Base-by-base conservation (phyloP, 2,113 vertebrate genomes). In the Parotia lawesii region DNA sequence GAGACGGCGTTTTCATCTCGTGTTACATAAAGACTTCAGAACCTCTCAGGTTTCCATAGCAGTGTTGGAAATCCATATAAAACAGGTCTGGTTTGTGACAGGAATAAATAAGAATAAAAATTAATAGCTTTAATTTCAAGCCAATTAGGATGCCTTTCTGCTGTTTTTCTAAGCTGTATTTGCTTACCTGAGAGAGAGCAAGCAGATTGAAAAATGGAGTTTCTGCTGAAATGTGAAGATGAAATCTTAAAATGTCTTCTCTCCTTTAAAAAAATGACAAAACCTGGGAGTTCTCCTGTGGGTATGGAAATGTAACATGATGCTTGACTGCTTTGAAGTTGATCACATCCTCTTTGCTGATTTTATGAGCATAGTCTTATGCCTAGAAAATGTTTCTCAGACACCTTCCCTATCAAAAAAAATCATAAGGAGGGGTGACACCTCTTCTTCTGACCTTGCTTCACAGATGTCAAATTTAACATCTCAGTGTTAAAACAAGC, bases 61-160 rank as follows among this genome's bases (percentile, higher is more conserved):
- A 94, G 86, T 92, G n/a, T 12, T 92, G 40, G 62, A 87, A 89
- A 89, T 33, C 70, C 70, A 33, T 79, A 45, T 33, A 47, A 94
- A 94, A 69, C 45, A 87, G 58, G 25, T 67, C 73, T 90, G 61
- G 8, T 81, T 94, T 84, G 53, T 92, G 91, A 87, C 62, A 91
- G 70, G 70, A 79, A 89, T 91, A 89, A 86, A 75, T 81, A 87
- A 31, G 81, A 62, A 78, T 72, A 85, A 87, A 93, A 95, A 92
- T 85, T 82, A 94, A 90, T 96, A 82, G 86, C 73, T 96, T 94
- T 94, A 91, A 90, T 96, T 92, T 95, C 66, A 79, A 94, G 77
- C 16, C 77, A 72, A 85, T 95, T 87, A 92, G 37, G 35, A 53
- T 69, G 19, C 17, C 54, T 87, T 79, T 82, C 87, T 78, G 64